Percentiles rank a stretch among this genome's conserved stretches.
Conservation (phyloP, 1,140 invertebrate species). For the Neotoxoptera formosana region DNA sequence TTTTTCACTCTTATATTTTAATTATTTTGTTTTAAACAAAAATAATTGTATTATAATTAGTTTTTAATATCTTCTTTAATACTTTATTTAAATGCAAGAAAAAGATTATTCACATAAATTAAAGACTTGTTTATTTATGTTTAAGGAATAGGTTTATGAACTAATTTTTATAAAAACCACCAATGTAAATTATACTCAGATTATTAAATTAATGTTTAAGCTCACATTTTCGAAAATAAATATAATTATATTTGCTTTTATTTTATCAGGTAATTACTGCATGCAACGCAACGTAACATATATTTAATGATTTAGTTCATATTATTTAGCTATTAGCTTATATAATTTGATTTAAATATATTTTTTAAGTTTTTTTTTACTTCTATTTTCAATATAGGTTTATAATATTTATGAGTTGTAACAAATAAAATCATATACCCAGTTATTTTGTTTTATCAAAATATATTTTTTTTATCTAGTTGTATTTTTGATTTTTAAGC, state of each 20-base stretch:
- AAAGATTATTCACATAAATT: conserved; percentile 26
- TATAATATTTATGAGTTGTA: not conserved
- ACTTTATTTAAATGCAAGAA: not conserved
- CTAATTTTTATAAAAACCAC: not conserved
- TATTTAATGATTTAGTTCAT: not conserved
- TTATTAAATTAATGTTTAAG: not conserved
- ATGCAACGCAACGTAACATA: not conserved
- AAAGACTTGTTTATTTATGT: conserved; percentile 13
- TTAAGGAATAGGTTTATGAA: not conserved
- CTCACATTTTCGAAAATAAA: not conserved
- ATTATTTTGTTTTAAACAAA: conserved; percentile 12
- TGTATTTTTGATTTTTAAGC: not conserved
- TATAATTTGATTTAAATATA: not conserved
- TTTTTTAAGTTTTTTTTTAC: not conserved
- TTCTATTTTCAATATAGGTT: not conserved
- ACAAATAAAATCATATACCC: not conserved
- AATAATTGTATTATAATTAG: conserved; percentile 33
- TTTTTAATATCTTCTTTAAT: conserved; percentile 30
- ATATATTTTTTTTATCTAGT: not conserved
- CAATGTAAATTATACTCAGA: not conserved
- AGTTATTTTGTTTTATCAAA: too few relatives aligned
- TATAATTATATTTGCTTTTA: not conserved
- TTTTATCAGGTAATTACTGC: not conserved
- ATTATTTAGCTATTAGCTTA: not conserved
- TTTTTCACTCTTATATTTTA: conserved; percentile 9